Conservation (phyloP, 2,888 invertebrate species). For the Drosophila acutilabella region DNA sequence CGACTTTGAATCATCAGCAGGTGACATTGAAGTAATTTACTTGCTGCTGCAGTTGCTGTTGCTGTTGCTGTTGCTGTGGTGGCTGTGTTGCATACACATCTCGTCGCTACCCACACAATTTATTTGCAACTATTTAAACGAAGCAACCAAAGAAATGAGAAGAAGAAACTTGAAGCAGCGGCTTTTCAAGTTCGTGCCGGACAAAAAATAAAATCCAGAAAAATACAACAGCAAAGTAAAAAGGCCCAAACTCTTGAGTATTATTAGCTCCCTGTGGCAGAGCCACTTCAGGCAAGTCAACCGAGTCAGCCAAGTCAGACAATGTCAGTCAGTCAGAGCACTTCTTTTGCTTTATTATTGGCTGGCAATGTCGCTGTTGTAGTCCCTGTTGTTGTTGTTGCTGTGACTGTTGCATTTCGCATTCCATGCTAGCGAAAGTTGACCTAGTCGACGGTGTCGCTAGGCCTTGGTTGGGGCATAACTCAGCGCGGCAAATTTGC, state of each 20-base stretch:
- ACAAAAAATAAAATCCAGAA: conserved; percentile 32
- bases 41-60: conserved; percentile 62
- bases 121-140: conserved; percentile 78
- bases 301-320: conserved; percentile 62
- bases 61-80: conserved; percentile 36
- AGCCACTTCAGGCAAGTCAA: conserved; percentile 43
- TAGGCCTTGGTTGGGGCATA: conserved; percentile 68
- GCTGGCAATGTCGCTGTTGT: conserved; percentile 65
- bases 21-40: conserved; percentile 82
- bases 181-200: conserved; percentile 61
- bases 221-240: conserved; percentile 7
- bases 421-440: conserved; percentile 83
- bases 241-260: conserved; percentile 61
- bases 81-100: conserved; percentile 49
- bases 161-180: conserved; percentile 31
- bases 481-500: conserved; percentile 73
- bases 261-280: conserved; percentile 75
- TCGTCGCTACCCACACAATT: conserved; percentile 76
- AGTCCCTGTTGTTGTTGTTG: conserved; percentile 38
- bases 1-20: conserved; percentile 76
- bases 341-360: conserved; percentile 81
- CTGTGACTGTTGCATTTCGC: conserved; percentile 66
- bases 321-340: conserved; percentile 80
- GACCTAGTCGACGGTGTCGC: conserved; percentile 82
- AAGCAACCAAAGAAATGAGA: conserved; percentile 37